Conservation (phyloP, 2,113 vertebrate species). For the Willisornis vidua region DNA sequence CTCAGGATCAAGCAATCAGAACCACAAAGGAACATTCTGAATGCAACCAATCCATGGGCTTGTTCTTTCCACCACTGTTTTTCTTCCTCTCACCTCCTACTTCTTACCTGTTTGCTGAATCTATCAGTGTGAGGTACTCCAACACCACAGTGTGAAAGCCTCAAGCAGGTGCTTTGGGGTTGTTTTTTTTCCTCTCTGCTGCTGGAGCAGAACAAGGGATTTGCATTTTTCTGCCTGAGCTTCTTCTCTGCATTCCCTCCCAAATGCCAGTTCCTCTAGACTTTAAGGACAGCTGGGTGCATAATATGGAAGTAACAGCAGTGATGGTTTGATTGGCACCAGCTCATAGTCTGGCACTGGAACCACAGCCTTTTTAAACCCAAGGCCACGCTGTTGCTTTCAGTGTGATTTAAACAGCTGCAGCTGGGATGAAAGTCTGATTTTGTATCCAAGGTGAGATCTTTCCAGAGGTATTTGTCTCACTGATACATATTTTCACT, state of each 20-base stretch:
- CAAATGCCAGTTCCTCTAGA: neutral
- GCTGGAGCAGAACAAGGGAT: neutral
- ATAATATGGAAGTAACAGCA: neutral
- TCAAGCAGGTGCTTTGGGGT: neutral
- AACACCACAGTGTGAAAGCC: neutral
- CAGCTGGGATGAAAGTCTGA: neutral
- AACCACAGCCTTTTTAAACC: neutral
- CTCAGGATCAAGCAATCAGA: neutral
- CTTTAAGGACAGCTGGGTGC: neutral
- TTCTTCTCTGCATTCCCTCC: neutral
- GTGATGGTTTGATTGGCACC: neutral
- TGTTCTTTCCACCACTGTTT: neutral
- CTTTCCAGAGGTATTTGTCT: neutral
- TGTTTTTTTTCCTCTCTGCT: neutral
- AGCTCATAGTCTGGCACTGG: neutral
- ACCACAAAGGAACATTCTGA: neutral
- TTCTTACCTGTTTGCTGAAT: neutral
- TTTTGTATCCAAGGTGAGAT: neutral
- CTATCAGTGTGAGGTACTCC: neutral
- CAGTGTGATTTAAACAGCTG: neutral
- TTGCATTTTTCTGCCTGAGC: constrained; percentile 5
- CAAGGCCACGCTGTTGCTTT: neutral
- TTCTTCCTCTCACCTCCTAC: neutral
- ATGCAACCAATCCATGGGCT: neutral
- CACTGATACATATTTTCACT: neutral